phyloP scores from a whole-genome alignment of 1,140 invertebrate species.

The Microplitis demolitor region DNA sequence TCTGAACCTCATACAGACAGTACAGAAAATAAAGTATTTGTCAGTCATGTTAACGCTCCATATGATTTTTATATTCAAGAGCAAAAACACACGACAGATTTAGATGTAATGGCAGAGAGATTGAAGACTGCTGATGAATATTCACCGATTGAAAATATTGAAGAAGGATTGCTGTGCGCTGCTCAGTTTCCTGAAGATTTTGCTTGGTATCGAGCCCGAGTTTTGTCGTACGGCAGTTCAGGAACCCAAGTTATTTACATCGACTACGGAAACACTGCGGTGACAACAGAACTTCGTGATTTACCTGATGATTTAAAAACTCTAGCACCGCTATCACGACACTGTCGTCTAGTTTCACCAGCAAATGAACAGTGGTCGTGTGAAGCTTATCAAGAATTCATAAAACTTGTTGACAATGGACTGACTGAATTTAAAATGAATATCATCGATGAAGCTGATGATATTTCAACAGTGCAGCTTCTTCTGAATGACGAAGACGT shows the following conservation, averaged over 20 bases:
- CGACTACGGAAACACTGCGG: conserved; percentile 65
- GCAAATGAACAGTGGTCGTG: conserved; percentile 45
- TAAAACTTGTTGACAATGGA: conserved; percentile 42
- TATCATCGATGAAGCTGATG: conserved; percentile 61
- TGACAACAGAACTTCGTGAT: conserved; percentile 44
- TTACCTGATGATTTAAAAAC: conserved; percentile 50
- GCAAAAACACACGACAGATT: conserved; percentile 57
- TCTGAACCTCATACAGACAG: conserved; percentile 33
- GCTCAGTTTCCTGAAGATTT: conserved; percentile 70
- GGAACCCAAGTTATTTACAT: conserved; percentile 61
- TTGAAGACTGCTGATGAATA: conserved; percentile 62
- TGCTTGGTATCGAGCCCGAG: conserved; percentile 67
- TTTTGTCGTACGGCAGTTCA: conserved; percentile 41
- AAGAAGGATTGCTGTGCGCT: conserved; percentile 66
- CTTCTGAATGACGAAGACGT: conserved; percentile 64
- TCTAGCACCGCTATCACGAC: conserved; percentile 48
- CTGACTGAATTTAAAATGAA: conserved; percentile 49
- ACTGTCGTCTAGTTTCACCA: conserved; percentile 50
- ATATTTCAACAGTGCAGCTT: conserved; percentile 69
- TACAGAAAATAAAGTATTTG: conserved; percentile 36
- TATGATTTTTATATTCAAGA: conserved; percentile 72
- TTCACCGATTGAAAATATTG: conserved; percentile 53
- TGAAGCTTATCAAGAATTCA: conserved; percentile 42
- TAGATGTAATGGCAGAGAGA: conserved; percentile 66
- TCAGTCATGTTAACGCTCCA: conserved; percentile 65